Percentiles rank a stretch among this genome's conserved stretches.
Evolutionary conservation across 2,113 vertebrate genomes (phyloP).

Genomic region (Opisthocomus hoazin): DNA sequence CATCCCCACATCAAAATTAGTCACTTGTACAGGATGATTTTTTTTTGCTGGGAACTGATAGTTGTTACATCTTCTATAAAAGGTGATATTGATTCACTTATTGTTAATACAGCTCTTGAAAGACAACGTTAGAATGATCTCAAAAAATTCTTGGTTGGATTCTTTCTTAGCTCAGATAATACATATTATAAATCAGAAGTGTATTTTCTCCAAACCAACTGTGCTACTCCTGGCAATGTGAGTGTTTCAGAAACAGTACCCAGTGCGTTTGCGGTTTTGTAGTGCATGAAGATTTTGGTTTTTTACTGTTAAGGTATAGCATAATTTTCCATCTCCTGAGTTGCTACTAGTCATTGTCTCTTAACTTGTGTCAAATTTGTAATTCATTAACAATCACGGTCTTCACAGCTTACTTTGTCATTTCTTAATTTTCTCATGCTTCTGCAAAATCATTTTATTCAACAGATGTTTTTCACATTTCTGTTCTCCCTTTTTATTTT

Average conservation of each 20-base stretch:
- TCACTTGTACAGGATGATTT: background rate
- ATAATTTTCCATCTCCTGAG: background rate
- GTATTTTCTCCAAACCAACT: background rate
- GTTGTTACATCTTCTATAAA: background rate
- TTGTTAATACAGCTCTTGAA: background rate
- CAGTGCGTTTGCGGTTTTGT: background rate
- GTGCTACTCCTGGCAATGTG: background rate
- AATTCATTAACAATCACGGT: conserved; percentile 13
- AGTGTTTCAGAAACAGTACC: background rate
- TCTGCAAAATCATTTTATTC: background rate
- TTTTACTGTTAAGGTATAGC: background rate
- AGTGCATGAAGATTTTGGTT: background rate
- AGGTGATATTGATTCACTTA: background rate
- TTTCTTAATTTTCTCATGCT: background rate
- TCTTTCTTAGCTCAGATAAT: background rate
- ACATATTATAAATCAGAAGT: background rate
- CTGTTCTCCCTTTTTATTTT: background rate
- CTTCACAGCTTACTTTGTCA: background rate
- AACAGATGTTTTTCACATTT: background rate
- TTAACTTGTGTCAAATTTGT: background rate
- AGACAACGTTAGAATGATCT: background rate
- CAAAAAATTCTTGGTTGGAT: background rate
- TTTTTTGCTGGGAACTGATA: background rate
- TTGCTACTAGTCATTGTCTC: background rate
- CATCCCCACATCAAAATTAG: background rate